Evolutionary conservation across 2,113 vertebrate species (phyloP), one percentile per base, ranked within the genome.

Genomic region (Synchiropus splendidus): DNA sequence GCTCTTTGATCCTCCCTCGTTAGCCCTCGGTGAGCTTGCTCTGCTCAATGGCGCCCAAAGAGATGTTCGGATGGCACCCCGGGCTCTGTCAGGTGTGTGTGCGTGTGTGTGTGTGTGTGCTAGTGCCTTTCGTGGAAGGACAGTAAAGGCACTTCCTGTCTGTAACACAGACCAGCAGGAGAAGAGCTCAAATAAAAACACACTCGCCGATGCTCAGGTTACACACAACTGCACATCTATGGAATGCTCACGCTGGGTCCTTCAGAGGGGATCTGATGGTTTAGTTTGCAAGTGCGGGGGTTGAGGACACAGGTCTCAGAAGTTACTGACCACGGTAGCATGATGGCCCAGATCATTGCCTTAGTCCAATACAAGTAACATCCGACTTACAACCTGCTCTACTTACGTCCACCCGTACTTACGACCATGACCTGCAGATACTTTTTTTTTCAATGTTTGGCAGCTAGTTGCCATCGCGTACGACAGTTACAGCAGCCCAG

Each of bases 1-100:
- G 36, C 67, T 74, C 80, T 84, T 86, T 86, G 82, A 86, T 83
- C 81, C 70, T 82, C 70, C 66, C 73, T 82, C 64, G 74, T 79
- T 79, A 84, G 73, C 67, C 70, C 47, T 68, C 34, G 70, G 68
- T 75, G 53, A 72, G 76, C 67, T 77, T 75, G 72, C 65, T 66
- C 65, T 57, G 53, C 62, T 63, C 61, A 12, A 52, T 18, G 33
- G 72, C 55, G 73, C 73, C 74, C 60, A 50, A 54, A 66, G 66
- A 76, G 53, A 74, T 58, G 78, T 70, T 75, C 75, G 75, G 54
- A 66, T 64, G 40, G 18, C 9, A 51, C 64, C 61, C 44, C 43
- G 32, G 54, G 69, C 43, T 43, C 42, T 54, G 49, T 65, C 46
- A 48, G 53, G 48, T 65, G 56, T 56, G 42, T 64, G 48, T 48